Evolutionary conservation across 2,888 invertebrate species (phyloP).

Genomic region (Drosophila sordidula): DNA sequence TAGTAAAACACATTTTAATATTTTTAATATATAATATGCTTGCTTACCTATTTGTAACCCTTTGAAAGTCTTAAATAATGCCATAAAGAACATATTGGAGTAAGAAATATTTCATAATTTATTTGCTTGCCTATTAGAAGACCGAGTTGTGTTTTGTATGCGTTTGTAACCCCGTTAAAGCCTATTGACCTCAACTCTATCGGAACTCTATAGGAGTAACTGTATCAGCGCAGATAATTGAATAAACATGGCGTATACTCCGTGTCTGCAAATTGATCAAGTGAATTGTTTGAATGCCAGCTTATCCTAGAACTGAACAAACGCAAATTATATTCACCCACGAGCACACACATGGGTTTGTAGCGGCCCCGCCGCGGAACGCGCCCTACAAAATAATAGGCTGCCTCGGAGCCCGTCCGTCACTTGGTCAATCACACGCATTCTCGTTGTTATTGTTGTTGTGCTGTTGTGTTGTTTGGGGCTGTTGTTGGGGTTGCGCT

Average conservation of each 20-base stretch:
- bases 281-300: conserved; percentile 52
- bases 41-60: too few relatives aligned
- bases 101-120: background rate
- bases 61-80: too few relatives aligned
- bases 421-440: conserved; percentile 49
- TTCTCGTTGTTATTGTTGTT: conserved; percentile 14
- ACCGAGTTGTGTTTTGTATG: background rate
- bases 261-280: conserved; percentile 47
- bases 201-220: background rate
- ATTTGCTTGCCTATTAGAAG: background rate
- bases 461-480: conserved; percentile 19
- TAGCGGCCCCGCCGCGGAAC: background rate
- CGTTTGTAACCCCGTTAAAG: background rate
- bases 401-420: conserved; percentile 22
- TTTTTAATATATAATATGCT: too few relatives aligned
- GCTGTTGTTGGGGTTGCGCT: conserved; percentile 35
- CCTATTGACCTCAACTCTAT: background rate
- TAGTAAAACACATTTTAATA: too few relatives aligned
- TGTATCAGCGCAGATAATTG: conserved; percentile 14
- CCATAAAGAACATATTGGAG: background rate
- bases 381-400: conserved; percentile 32
- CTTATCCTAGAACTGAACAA: conserved; percentile 40
- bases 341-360: conserved; percentile 14
- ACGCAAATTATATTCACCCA: conserved; percentile 63
- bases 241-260: conserved; percentile 24